These are phyloP conservation scores for Halocynthia roretzi DNA, from an alignment of 23 tunicate species.

Conservation along the genomic window DNA sequence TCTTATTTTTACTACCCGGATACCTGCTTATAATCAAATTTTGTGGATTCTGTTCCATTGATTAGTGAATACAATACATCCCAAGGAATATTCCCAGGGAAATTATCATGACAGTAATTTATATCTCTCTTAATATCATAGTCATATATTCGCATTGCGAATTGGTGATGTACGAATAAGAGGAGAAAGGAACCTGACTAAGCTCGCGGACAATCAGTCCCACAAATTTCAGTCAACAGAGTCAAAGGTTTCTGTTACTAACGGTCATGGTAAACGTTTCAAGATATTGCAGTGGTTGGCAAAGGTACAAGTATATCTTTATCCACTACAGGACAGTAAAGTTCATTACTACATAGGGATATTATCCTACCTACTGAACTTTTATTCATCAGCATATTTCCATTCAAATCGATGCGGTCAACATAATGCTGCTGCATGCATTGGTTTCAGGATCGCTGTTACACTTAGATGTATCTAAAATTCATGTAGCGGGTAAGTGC, in stretches of 20 bases:
- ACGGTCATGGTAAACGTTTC: neutral
- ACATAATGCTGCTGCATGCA: constrained; percentile 77
- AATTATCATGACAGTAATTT: too few relatives aligned
- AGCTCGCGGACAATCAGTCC: neutral
- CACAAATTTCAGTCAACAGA: neutral
- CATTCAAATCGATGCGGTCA: constrained; percentile 55
- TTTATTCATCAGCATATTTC: constrained; percentile 52
- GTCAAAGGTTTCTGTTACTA: neutral
- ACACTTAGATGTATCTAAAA: constrained; percentile 47
- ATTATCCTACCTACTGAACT: neutral
- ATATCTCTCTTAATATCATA: neutral
- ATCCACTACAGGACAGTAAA: neutral
- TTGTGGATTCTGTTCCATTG: too few relatives aligned
- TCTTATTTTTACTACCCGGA: too few relatives aligned
- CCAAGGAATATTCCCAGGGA: too few relatives aligned
- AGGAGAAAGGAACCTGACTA: constrained; percentile 40
- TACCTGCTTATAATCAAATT: too few relatives aligned
- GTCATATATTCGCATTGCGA: constrained; percentile 37
- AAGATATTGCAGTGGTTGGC: neutral
- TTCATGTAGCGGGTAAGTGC: constrained; percentile 30
- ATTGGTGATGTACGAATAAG: constrained; percentile 76
- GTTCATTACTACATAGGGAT: neutral
- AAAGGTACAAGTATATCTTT: neutral
- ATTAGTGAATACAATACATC: too few relatives aligned
- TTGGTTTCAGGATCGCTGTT: constrained; percentile 80